Percentiles rank a stretch among this genome's conserved stretches.
These are phyloP conservation scores for Pandion haliaetus DNA, from an alignment of 2,113 vertebrate genomes.

Conservation along the genomic window DNA sequence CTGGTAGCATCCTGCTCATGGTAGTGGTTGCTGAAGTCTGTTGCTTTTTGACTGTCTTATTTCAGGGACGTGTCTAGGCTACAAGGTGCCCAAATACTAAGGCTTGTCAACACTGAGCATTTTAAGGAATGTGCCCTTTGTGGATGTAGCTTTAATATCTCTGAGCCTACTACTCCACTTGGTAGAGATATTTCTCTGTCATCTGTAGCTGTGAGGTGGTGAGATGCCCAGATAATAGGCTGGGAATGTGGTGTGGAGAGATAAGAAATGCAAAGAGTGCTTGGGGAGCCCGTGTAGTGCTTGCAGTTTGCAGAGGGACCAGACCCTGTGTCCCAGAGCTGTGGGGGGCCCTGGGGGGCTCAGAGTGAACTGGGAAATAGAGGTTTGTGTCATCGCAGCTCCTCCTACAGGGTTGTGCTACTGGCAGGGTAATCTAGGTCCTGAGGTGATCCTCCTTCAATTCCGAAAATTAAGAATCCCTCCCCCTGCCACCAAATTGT, in stretches of 20 bases:
- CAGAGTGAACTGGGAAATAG: background rate
- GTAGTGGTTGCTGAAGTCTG: background rate
- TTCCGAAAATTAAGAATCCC: background rate
- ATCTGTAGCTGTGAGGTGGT: background rate
- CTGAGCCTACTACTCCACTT: background rate
- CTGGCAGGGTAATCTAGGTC: background rate
- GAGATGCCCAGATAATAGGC: background rate
- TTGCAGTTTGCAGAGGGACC: background rate
- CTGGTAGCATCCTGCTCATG: background rate
- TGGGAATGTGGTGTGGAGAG: fast-evolving
- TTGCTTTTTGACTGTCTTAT: background rate
- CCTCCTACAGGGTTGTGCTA: fast-evolving
- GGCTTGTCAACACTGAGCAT: background rate
- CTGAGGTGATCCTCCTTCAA: background rate
- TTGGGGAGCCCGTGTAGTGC: background rate
- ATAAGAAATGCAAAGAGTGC: background rate
- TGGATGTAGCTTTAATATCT: background rate
- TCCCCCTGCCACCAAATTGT: background rate
- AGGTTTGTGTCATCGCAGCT: background rate
- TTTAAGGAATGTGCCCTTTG: background rate
- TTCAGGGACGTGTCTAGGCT: background rate
- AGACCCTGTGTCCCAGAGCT: background rate
- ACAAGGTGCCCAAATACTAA: background rate
- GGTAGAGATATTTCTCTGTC: background rate
- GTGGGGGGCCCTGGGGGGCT: fast-evolving